Evolutionary conservation across 1,140 invertebrate genomes (phyloP), one percentile per base, ranked within the genome.

Genomic region (Danaus plexippus): DNA sequence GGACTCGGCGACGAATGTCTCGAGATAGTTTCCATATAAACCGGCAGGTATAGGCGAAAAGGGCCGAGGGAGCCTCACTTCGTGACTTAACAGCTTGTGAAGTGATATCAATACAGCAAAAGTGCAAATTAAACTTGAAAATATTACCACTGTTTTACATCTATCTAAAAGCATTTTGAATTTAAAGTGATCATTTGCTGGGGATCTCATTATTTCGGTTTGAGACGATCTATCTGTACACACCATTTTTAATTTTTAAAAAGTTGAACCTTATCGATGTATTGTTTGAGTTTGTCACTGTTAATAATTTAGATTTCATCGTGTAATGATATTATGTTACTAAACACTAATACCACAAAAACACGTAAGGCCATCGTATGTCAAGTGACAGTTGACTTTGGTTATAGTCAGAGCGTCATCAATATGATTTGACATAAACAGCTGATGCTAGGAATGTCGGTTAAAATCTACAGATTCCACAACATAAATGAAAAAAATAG

Each of bases 11-110:
- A 63, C 61, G 13, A 82, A 71, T 15, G 74, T 61, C 22, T 81
- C 79, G 41, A 87, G 64, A 56, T 83, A 77, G 52, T 75, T 84
- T 11, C 84, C 81, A 50, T 85, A 77, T 18, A 85, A 68, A 9
- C 79, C 84, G 63, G 74, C 71, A 59, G 84, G 84, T 66, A 87
- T 75, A 1, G 84, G 84, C 3, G 77, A 74, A 57, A 87, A 87
- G n/a, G 84, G 84, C 47, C 81, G 82, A 2, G 74, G 61, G 40
- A 77, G 65, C 65, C 73, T 80, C 40, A 75, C 74, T 48, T 87
- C 80, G 55, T 81, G 75, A 58, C 58, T 80, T 11, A 87, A 54
- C 51, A 87, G 66, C 53, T 75, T 84, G 52, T 84, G 79, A 50
- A 87, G 62, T 7, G 81, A 80, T 63, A 84, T 75, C 15, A 87